A percentile compares a stretch with the other conserved stretches of the same genome.
phyloP scores from a whole-genome alignment of 2,888 invertebrate species.

The Esperia sulphurella region DNA sequence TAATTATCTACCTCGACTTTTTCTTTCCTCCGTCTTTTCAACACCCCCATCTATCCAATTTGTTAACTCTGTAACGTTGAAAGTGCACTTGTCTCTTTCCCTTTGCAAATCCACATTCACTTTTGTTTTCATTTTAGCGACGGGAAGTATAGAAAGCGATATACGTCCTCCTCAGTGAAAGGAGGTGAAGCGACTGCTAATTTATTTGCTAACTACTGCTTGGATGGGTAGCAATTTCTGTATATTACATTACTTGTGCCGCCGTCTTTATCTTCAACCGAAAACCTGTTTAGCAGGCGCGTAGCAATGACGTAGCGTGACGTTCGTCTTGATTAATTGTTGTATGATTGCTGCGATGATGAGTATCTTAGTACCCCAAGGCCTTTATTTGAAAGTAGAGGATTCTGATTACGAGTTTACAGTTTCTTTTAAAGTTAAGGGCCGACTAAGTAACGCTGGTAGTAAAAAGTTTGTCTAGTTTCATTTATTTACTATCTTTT shows the following conservation, averaged over 20 bases:
- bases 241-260: not conserved
- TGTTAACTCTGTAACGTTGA: constrained; percentile 86
- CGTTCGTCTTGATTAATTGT: no score
- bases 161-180: not conserved
- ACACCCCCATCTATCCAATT: constrained; percentile 88
- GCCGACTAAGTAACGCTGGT: no score
- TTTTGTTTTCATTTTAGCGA: constrained; percentile 2
- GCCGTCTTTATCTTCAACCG: not conserved
- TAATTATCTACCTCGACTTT: constrained; percentile 64
- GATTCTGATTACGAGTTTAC: no score
- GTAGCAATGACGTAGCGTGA: not conserved
- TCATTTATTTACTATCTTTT: no score
- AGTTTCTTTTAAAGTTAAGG: no score
- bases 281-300: not conserved
- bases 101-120: constrained; percentile 85
- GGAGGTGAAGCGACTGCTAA: constrained; percentile 1
- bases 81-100: constrained; percentile 88
- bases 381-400: no score
- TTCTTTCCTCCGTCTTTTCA: constrained; percentile 85
- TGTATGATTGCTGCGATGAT: no score
- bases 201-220: not conserved
- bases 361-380: no score
- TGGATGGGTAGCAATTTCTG: not conserved
- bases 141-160: not conserved
- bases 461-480: no score